phyloP scores from a whole-genome alignment of 2,113 vertebrate genomes.

The Ginglymostoma cirratum region DNA sequence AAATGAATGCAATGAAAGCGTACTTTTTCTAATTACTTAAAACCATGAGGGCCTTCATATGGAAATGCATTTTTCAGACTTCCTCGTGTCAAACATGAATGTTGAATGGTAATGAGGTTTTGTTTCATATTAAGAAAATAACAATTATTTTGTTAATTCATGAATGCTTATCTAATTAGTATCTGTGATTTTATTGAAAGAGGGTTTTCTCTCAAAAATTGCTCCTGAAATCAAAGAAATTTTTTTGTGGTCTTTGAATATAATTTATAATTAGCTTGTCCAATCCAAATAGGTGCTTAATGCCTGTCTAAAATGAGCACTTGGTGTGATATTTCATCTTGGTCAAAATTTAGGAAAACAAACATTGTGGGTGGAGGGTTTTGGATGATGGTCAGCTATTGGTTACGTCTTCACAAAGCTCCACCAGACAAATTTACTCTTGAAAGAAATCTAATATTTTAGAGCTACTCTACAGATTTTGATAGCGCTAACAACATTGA shows the following conservation, averaged over 20 bases:
- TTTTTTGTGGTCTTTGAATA: not conserved
- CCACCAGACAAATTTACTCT: not conserved
- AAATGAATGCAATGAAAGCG: slow-evolving; percentile 46
- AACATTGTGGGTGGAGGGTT: not conserved
- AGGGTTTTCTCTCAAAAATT: not conserved
- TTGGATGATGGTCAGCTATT: not conserved
- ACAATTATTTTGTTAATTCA: slow-evolving; percentile 24
- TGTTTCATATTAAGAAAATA: slow-evolving; percentile 18
- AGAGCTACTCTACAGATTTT: not conserved
- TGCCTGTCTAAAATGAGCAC: not conserved
- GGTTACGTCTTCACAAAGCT: not conserved
- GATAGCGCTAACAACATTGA: not conserved
- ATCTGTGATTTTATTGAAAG: not conserved
- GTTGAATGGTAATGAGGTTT: not conserved
- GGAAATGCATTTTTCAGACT: slow-evolving; percentile 43
- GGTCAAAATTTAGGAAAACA: not conserved
- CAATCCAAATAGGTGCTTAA: not conserved
- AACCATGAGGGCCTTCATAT: slow-evolving; percentile 57
- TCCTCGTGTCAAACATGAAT: not conserved
- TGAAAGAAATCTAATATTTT: not conserved
- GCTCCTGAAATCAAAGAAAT: not conserved
- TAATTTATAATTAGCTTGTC: not conserved
- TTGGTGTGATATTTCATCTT: not conserved
- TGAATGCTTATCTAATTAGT: slow-evolving; percentile 15
- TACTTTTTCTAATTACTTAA: slow-evolving; percentile 81